These are phyloP conservation scores for Hyalella azteca DNA, from an alignment of 2,888 invertebrate genomes.

Conservation along the genomic window DNA sequence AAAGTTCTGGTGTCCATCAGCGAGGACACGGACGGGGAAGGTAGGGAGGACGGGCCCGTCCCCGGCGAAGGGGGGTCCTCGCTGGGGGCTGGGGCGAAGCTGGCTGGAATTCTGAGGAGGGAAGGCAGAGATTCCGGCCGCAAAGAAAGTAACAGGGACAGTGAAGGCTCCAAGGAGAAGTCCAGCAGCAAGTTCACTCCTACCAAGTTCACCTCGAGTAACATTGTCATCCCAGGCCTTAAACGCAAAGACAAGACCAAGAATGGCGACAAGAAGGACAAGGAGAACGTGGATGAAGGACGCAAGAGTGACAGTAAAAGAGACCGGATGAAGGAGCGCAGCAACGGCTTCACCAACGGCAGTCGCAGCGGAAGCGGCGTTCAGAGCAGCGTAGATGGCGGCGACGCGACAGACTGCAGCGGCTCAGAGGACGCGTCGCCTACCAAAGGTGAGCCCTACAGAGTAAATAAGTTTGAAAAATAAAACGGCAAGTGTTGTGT, in stretches of 20 bases:
- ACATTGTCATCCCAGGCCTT: conserved; percentile 23
- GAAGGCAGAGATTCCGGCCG: conserved; percentile 25
- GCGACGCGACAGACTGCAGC: neutral
- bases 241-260: conserved; percentile 32
- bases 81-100: neutral
- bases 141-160: neutral
- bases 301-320: neutral
- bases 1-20: conserved; percentile 29
- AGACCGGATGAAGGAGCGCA: conserved; percentile 19
- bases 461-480: too few species aligned
- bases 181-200: conserved; percentile 23
- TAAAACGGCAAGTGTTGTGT: too few species aligned
- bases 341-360: conserved; percentile 17
- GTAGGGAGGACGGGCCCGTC: neutral
- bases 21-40: conserved; percentile 18
- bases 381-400: neutral
- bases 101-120: conserved; percentile 4
- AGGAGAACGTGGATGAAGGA: neutral
- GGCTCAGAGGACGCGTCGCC: conserved; percentile 22
- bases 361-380: neutral
- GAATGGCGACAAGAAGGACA: conserved; percentile 21
- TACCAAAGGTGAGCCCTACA: conserved; percentile 9
- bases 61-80: neutral
- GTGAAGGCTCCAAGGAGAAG: neutral
- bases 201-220: conserved; percentile 19